Percentiles rank a stretch among this genome's conserved stretches.
Evolutionary conservation across 2,888 invertebrate species (phyloP).

Genomic region (Drosophila trichaetosa): DNA sequence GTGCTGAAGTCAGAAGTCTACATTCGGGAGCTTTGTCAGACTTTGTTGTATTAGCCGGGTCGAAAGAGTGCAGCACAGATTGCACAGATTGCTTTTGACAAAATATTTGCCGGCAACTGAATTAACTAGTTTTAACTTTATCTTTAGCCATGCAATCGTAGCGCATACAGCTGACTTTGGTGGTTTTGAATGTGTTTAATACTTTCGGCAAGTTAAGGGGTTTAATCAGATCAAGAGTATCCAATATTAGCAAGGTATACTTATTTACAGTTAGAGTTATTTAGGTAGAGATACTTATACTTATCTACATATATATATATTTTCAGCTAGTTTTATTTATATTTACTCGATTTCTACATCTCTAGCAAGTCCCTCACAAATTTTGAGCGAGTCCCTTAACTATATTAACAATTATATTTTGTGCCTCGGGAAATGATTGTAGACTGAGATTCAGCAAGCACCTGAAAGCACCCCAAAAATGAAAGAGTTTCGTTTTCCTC

Average conservation of each 20-base stretch:
- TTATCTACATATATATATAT: not conserved
- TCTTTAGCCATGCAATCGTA: not conserved
- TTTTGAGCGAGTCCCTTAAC: not conserved
- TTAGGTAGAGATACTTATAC: not conserved
- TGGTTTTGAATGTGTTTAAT: not conserved
- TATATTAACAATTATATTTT: conserved; percentile 1
- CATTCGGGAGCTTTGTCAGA: conserved; percentile 22
- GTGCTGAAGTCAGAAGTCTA: conserved; percentile 32
- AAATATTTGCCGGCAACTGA: conserved; percentile 15
- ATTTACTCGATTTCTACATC: not conserved
- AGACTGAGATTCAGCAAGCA: not conserved
- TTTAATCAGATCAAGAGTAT: not conserved
- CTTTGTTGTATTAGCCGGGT: conserved; percentile 14
- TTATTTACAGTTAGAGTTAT: not conserved
- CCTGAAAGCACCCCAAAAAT: conserved; percentile 1
- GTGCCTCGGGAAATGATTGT: conserved; percentile 9
- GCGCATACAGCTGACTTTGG: too few relatives aligned
- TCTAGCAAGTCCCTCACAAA: not conserved
- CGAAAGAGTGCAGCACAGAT: conserved; percentile 14
- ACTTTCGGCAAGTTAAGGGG: not conserved
- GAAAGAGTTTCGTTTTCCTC: not conserved
- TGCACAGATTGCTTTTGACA: conserved; percentile 20
- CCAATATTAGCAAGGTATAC: not conserved
- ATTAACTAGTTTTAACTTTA: conserved; percentile 14
- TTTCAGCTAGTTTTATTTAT: not conserved